These are phyloP conservation scores for Plecotus auritus DNA, from an alignment of 2,113 vertebrate genomes.

Conservation along the genomic window DNA sequence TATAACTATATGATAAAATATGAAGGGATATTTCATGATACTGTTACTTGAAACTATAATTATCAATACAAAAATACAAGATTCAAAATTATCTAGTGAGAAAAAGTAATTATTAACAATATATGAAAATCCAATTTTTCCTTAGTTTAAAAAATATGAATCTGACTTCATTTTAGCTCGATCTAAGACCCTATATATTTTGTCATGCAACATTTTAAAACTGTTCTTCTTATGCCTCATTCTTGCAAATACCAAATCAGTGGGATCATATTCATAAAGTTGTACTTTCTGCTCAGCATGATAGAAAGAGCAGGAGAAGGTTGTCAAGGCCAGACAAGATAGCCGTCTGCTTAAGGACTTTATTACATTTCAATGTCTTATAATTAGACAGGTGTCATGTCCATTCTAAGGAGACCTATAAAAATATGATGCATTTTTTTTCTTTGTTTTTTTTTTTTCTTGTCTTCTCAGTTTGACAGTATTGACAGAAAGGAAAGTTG, in stretches of 20 bases:
- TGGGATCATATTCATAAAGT: not conserved
- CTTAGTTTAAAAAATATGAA: not conserved
- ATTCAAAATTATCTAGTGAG: not conserved
- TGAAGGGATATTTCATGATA: not conserved
- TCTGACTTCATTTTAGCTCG: not conserved
- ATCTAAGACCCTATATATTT: not conserved
- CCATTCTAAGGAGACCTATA: not conserved
- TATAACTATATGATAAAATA: not conserved
- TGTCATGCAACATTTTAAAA: not conserved
- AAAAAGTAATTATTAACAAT: not conserved
- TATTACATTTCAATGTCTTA: not conserved
- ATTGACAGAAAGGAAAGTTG: slow-evolving; percentile 42
- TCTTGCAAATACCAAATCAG: not conserved
- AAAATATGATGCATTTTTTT: not conserved
- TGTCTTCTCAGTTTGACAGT: slow-evolving; percentile 25
- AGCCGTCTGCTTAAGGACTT: not conserved
- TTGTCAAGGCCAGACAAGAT: not conserved
- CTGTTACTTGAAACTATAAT: not conserved
- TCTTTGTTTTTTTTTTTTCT: not conserved
- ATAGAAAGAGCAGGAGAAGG: not conserved
- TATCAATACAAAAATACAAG: not conserved
- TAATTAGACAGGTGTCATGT: slow-evolving; percentile 59
- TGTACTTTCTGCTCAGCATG: not conserved
- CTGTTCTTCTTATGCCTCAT: not conserved
- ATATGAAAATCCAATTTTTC: not conserved